Base-by-base conservation (phyloP, 2,888 invertebrate species). In the Chalcis sispes region DNA sequence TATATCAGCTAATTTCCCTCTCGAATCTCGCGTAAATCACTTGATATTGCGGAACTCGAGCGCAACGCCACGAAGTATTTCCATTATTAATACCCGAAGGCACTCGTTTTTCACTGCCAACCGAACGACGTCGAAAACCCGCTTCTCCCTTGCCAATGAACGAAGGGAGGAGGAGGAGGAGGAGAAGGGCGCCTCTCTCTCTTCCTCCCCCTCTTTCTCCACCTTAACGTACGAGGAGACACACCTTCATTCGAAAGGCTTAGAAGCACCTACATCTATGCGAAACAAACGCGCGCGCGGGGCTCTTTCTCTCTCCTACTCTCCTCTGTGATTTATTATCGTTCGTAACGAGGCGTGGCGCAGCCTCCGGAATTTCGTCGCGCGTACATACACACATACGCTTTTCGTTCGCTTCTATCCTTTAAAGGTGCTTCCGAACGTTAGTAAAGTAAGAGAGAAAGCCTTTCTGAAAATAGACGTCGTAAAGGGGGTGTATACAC, bases 101-200 rank as follows among this genome's bases (percentile, higher is more conserved):
- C 58, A 62, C 70, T 70, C 65, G 59, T 75, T 75, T 75, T 69
- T 66, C 71, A 71, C 58, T 71, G 71, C 50, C 71, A 71, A n/a
- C 25, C n/a, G n/a, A 65, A 58, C 72, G 10, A 25, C 32, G 62
- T n/a, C 42, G 23, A 27, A 7, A 32, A 3, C 20, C 32, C 8
- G 10, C 56, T 18, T 1, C 25, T 25, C 15, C 1, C 54, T 29
- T 29, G 73, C 40, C 50, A 29, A 52, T 59, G 50, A 73, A 58
- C 52, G 50, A 66, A 58, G 40, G 64, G 20, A 18, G 32, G 3
- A 8, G n/a, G n/a, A n/a, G n/a, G n/a, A n/a, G 1, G 1, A 13
- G 36, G 36, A 36, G 36, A 36, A n/a, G n/a, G n/a, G n/a, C n/a
- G n/a, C n/a, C n/a, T n/a, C n/a, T n/a, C n/a, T n/a, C n/a, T n/a